Percentiles rank a stretch among this genome's conserved stretches.
phyloP scores from a whole-genome alignment of 2,888 invertebrate species.

The Folsomia candida region DNA sequence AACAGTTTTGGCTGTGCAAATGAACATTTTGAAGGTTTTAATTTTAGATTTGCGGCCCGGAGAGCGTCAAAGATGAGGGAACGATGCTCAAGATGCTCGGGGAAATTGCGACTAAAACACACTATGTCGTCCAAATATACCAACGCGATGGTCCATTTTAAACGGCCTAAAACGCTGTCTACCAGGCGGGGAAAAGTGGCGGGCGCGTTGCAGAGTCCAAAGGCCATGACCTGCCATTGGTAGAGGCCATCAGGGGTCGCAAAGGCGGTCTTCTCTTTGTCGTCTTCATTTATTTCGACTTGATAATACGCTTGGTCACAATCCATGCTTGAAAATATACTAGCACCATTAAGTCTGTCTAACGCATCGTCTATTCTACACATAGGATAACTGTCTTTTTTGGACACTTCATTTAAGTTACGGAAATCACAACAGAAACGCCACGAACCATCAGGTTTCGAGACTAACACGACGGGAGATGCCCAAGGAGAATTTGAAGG shows the following conservation, averaged over 20 bases:
- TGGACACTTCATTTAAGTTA: conserved; percentile 10
- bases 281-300: background rate
- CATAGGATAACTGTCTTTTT: conserved; percentile 33
- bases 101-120: background rate
- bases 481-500: conserved; percentile 52
- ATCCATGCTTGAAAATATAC: conserved; percentile 21
- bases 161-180: too few species aligned
- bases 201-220: too few species aligned
- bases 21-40: too few species aligned
- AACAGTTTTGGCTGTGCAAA: too few species aligned
- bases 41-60: too few species aligned
- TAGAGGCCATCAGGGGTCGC: too few species aligned
- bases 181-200: too few species aligned
- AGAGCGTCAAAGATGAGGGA: too few species aligned
- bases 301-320: too few species aligned
- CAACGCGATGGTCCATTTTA: conserved; percentile 17
- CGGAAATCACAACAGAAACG: conserved; percentile 43
- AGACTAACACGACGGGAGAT: conserved; percentile 53
- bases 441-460: conserved; percentile 52
- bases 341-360: conserved; percentile 46
- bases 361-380: conserved; percentile 48
- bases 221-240: too few species aligned
- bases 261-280: conserved; percentile 12
- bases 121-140: conserved; percentile 25
- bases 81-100: background rate